Percentiles rank a stretch among this genome's conserved stretches.
phyloP scores from a whole-genome alignment of 2,113 vertebrate species.

The Ciconia boyciana region DNA sequence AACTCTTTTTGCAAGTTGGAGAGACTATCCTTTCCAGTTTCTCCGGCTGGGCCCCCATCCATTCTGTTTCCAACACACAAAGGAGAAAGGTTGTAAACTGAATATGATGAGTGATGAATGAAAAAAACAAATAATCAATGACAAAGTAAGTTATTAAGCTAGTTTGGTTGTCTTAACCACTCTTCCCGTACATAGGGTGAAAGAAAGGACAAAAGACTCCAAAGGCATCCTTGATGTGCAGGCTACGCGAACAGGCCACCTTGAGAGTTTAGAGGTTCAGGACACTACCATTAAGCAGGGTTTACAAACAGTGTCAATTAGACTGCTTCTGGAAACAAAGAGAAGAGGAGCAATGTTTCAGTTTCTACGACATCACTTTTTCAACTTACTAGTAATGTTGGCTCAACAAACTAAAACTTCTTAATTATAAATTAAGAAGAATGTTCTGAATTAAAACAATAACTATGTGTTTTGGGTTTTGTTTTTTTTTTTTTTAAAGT shows the following conservation, averaged over 20 bases:
- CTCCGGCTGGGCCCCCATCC: neutral
- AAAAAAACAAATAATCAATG: neutral
- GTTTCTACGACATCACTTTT: neutral
- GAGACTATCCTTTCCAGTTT: neutral
- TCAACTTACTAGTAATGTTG: neutral
- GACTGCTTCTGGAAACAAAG: neutral
- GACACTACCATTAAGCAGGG: neutral
- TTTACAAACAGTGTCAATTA: neutral
- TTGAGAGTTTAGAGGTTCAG: neutral
- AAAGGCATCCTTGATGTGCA: neutral
- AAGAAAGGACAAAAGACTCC: neutral
- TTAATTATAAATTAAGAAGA: neutral
- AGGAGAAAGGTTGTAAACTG: neutral
- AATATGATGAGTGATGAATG: fast-evolving
- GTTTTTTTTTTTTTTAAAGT: neutral
- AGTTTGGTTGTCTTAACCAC: neutral
- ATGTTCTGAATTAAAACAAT: neutral
- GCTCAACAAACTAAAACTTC: neutral
- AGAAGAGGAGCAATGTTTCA: neutral
- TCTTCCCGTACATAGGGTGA: neutral
- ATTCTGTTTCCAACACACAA: neutral
- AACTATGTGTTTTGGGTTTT: neutral
- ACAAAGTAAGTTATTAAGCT: neutral
- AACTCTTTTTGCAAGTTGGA: neutral
- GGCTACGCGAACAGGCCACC: neutral